Evolutionary conservation across 2,888 invertebrate species (phyloP).

Genomic region (Busseola fusca): DNA sequence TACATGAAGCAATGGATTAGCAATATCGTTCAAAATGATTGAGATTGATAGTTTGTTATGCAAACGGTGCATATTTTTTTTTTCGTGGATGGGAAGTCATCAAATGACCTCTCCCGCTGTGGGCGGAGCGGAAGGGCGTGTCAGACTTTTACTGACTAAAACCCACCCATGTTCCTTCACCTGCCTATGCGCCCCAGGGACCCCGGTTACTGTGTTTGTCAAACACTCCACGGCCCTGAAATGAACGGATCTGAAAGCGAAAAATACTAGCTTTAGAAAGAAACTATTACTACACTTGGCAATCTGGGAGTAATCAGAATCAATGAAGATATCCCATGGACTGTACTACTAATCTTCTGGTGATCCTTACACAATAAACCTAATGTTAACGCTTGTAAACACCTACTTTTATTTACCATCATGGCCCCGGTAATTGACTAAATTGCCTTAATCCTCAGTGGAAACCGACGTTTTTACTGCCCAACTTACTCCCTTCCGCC

Average conservation of each 20-base stretch:
- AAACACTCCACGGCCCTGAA: no score
- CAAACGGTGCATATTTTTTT: no score
- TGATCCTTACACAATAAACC: constrained; percentile 5
- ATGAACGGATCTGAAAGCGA: background rate
- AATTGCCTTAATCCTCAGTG: constrained; percentile 49
- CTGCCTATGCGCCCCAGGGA: no score
- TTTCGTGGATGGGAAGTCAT: no score
- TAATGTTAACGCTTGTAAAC: constrained; percentile 23
- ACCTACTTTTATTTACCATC: constrained; percentile 29
- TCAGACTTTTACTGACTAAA: no score
- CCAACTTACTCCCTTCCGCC: constrained; percentile 44
- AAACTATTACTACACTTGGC: background rate
- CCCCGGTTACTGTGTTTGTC: no score
- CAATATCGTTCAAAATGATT: background rate
- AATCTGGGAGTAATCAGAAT: background rate
- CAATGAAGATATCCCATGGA: background rate
- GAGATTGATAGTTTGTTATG: background rate
- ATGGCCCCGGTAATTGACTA: constrained; percentile 41
- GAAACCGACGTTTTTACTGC: constrained; percentile 45
- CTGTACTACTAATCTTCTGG: background rate
- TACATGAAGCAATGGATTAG: background rate
- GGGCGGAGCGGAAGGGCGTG: no score
- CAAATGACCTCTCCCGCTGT: no score
- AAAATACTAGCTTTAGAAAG: background rate
- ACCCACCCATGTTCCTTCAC: no score